Percentiles rank a stretch among this genome's conserved stretches.
These are phyloP conservation scores for Cariama cristata DNA, from an alignment of 2,113 vertebrate genomes.

Conservation along the genomic window DNA sequence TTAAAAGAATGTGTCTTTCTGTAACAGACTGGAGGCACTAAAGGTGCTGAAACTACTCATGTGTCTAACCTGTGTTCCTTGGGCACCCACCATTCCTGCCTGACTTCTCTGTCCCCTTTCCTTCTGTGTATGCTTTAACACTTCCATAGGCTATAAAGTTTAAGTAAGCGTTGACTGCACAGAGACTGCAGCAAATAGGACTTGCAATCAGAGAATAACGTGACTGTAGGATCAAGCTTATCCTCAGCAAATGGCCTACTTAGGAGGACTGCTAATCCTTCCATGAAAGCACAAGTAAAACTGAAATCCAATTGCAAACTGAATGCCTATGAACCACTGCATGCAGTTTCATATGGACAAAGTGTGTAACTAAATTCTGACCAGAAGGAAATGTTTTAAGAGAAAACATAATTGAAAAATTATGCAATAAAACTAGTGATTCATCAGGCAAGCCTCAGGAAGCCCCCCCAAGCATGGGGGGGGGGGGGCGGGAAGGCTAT, in stretches of 20 bases:
- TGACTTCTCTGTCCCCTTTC: neutral
- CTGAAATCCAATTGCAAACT: neutral
- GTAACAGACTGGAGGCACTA: neutral
- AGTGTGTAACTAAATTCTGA: neutral
- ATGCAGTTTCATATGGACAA: neutral
- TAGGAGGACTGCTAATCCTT: neutral
- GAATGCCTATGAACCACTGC: neutral
- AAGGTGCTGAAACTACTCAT: neutral
- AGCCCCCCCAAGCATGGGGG: fast-evolving
- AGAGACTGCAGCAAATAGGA: neutral
- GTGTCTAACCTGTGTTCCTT: neutral
- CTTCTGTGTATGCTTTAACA: neutral
- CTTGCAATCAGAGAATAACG: neutral
- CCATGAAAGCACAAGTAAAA: neutral
- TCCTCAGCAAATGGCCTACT: neutral
- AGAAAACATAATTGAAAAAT: neutral
- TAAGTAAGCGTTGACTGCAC: neutral
- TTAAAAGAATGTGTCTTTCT: neutral
- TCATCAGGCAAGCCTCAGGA: neutral
- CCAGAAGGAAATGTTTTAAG: neutral
- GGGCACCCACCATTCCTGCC: neutral
- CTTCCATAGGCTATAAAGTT: neutral
- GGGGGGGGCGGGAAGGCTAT: too few species aligned
- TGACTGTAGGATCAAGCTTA: neutral
- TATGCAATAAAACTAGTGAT: neutral